Evolutionary conservation across 2,797 vertebrate species (phyloP), one percentile per base, ranked within the genome.

Genomic region (Sebastes variabilis): DNA sequence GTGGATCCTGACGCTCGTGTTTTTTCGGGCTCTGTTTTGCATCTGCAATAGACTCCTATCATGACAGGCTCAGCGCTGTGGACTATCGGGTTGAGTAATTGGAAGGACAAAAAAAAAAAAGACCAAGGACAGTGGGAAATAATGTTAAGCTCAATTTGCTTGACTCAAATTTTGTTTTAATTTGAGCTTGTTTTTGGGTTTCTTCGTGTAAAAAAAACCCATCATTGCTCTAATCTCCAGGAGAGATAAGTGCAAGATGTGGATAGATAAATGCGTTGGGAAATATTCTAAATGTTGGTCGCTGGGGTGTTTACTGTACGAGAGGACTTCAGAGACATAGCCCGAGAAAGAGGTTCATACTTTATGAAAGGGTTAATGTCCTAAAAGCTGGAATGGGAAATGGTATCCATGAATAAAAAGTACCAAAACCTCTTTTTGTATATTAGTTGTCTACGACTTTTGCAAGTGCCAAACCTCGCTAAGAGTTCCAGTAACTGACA

Each of bases 201-300:
- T 32, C 2, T 75, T 82, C 4, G 11, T 75, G 20, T 55, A 38
- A 64, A 77, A 56, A 73, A 62, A 52, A 62, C 30, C 14, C 62
- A 61, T 66, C 55, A 36, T 82, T 52, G 77, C 77, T 77, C 29
- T 67, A 67, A 89, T 94, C 93, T 95, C 93, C 92, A 82, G 93
- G 93, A 89, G 94, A 95, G 94, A 95, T 94, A 61, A 83, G 66
- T 5, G 54, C 77, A 56, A 80, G 49, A 81, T 87, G 76, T 52
- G 78, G 77, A 87, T 66, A 24, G 42, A 22, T 71, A 49, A 79
- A 73, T 56, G 30, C 65, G 49, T 87, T 66, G 60, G 72, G 73
- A 84, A 79, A 84, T 81, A 59, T 77, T 80, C 20, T 72, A 76
- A 66, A 79, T 72, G 64, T 76, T 64, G 74, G 72, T 76, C 52